phyloP scores from a whole-genome alignment of 1,140 invertebrate species.

The Scylla paramamosain region DNA sequence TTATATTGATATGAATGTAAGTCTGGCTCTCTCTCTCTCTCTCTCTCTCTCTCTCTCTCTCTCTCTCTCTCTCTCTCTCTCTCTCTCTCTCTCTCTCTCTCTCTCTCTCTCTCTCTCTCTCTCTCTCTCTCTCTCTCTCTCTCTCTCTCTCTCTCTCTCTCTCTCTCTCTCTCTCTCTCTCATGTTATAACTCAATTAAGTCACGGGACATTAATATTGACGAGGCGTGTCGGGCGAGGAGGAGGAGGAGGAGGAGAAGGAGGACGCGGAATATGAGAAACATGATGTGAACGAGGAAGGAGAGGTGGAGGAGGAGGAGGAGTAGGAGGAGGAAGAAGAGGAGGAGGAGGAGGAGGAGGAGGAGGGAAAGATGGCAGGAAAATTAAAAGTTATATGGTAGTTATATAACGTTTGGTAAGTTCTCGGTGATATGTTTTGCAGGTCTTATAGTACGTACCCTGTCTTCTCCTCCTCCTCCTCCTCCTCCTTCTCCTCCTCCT shows the following conservation, averaged over 20 bases:
- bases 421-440: neutral
- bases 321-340: neutral
- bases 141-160: neutral
- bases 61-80: neutral
- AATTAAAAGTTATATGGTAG: too few relatives aligned
- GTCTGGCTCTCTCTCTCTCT: neutral
- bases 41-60: neutral
- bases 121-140: constrained; percentile 14
- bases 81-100: constrained; percentile 15
- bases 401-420: neutral
- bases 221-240: neutral
- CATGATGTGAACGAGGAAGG: neutral
- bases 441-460: too few relatives aligned
- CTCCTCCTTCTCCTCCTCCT: too few relatives aligned
- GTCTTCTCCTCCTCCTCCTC: too few relatives aligned
- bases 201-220: constrained; percentile 14
- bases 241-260: neutral
- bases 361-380: neutral
- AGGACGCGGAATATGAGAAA: neutral
- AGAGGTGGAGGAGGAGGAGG: neutral
- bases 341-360: neutral
- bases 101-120: neutral
- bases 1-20: too few relatives aligned
- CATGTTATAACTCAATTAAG: constrained; percentile 12
- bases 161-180: constrained; percentile 17